Percentiles rank a stretch among this genome's conserved stretches.
These are phyloP conservation scores for Zonotrichia albicollis DNA, from an alignment of 2,797 vertebrate genomes.

Conservation along the genomic window DNA sequence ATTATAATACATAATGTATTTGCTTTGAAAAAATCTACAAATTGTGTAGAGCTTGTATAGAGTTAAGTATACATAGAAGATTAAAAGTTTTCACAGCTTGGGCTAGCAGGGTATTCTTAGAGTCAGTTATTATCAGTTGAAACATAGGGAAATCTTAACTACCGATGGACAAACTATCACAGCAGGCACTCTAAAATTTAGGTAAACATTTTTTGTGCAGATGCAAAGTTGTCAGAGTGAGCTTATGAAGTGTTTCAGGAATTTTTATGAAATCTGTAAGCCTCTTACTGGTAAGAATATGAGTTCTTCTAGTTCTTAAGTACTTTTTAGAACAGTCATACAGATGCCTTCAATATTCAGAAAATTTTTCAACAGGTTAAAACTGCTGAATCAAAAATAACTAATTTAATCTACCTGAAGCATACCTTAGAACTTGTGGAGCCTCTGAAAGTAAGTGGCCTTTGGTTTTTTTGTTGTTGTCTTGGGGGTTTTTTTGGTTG, in stretches of 20 bases:
- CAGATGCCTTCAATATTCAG: not conserved
- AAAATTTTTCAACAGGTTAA: conserved; percentile 81
- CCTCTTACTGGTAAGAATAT: not conserved
- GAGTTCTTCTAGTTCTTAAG: not conserved
- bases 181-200: not conserved
- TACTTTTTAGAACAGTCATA: not conserved
- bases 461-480: not conserved
- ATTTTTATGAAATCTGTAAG: not conserved
- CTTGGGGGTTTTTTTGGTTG: not conserved
- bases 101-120: not conserved
- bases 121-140: not conserved
- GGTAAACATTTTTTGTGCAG: not conserved
- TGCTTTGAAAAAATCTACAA: not conserved
- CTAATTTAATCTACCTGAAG: conserved; percentile 94
- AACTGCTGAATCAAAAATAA: conserved; percentile 93
- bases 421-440: conserved; percentile 92
- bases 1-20: not conserved
- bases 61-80: not conserved
- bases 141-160: not conserved
- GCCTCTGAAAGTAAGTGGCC: conserved; percentile 83
- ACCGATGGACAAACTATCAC: not conserved
- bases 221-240: not conserved
- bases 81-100: not conserved
- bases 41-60: not conserved
- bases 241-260: not conserved